Percentiles rank a stretch among this genome's conserved stretches.
Evolutionary conservation across 2,888 invertebrate species (phyloP).

Genomic region (Clitarchus hookeri): DNA sequence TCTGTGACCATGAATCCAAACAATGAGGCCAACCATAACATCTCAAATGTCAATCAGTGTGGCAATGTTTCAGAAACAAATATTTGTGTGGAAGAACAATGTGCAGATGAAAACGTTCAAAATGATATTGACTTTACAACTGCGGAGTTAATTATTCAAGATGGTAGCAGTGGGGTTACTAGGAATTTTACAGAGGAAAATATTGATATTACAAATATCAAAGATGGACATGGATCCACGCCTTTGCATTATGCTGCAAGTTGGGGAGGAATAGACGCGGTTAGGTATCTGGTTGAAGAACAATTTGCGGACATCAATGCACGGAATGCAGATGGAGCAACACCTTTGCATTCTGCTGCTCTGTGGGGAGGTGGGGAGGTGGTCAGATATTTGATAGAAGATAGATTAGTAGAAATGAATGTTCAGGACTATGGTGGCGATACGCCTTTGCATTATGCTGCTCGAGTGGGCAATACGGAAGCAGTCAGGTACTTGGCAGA

Average conservation of each 20-base stretch:
- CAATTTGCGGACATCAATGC: neutral
- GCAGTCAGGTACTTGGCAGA: neutral
- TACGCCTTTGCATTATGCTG: conserved; percentile 17
- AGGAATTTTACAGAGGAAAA: no score
- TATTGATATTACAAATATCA: neutral
- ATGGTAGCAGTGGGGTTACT: no score
- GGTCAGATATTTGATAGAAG: conserved; percentile 4
- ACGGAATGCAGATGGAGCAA: neutral
- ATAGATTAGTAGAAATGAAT: neutral
- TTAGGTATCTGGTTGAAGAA: conserved; percentile 4
- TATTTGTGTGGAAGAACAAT: no score
- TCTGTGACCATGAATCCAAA: no score
- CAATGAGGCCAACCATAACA: no score
- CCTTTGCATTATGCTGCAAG: conserved; percentile 21
- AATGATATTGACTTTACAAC: no score
- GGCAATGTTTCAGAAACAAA: no score
- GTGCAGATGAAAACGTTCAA: no score
- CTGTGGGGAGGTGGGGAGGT: neutral
- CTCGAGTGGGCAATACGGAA: conserved; percentile 1
- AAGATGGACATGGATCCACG: neutral
- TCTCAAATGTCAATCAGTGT: no score
- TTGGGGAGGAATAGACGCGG: neutral
- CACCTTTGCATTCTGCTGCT: neutral
- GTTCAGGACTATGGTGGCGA: neutral
- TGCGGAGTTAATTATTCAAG: no score